Evolutionary conservation across 2,797 vertebrate genomes (phyloP).

Genomic region (Dromococcyx pavoninus): DNA sequence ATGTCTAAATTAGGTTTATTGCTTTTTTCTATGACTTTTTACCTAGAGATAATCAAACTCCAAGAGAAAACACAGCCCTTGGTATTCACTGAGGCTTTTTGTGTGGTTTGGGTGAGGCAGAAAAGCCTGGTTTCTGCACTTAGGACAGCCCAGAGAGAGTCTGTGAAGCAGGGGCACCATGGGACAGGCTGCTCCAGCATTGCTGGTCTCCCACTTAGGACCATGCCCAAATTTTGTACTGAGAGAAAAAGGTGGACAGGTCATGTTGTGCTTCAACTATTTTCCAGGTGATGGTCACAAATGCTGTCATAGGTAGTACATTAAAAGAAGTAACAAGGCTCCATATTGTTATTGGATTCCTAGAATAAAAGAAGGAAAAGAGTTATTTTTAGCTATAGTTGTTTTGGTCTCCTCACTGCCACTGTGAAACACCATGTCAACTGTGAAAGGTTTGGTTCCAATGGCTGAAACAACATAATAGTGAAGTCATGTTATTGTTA

Average conservation of each 20-base stretch:
- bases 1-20: constrained; percentile 21
- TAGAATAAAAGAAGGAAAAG: background rate
- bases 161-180: background rate
- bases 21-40: background rate
- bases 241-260: background rate
- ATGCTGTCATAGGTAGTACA: background rate
- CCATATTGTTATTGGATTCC: background rate
- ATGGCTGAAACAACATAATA: background rate
- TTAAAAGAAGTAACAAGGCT: background rate
- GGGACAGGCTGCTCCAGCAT: background rate
- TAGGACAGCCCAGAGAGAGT: background rate
- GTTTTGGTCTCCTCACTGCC: background rate
- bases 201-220: accelerated
- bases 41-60: background rate
- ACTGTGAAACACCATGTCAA: background rate
- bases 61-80: background rate
- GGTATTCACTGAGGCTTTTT: background rate
- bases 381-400: background rate
- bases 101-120: background rate
- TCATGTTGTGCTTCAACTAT: background rate
- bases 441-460: background rate
- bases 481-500: background rate
- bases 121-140: background rate
- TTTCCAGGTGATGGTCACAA: background rate
- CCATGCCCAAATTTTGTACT: background rate